phyloP scores from a whole-genome alignment of 2,113 vertebrate species.

The Tauraco erythrolophus region DNA sequence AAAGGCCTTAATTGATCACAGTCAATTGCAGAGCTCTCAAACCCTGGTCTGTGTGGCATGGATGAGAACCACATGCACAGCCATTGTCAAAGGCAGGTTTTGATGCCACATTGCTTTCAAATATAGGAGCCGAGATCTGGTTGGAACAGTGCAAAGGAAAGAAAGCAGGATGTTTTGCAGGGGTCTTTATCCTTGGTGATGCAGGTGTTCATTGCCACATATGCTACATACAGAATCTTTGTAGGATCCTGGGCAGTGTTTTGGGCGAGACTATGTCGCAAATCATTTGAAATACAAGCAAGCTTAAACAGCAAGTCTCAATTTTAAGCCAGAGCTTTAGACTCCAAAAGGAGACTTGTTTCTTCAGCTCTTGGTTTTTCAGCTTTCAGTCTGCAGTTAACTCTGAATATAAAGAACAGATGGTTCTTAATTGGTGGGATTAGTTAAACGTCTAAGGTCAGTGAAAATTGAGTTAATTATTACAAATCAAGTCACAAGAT shows the following conservation, averaged over 20 bases:
- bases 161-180: background rate
- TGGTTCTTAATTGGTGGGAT: background rate
- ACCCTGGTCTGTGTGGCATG: background rate
- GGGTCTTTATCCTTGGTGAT: background rate
- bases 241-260: background rate
- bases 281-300: background rate
- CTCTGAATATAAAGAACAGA: background rate
- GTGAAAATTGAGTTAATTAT: background rate
- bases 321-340: background rate
- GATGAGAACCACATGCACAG: background rate
- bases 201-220: background rate
- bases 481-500: background rate
- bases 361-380: background rate
- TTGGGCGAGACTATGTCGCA: background rate
- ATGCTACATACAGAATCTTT: background rate
- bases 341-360: background rate
- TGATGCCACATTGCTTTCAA: background rate
- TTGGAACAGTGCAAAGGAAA: background rate
- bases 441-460: background rate
- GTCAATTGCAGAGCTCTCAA: background rate
- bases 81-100: background rate
- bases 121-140: background rate
- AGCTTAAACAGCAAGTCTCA: background rate
- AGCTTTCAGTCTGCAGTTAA: background rate
- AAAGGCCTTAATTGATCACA: slow-evolving; percentile 11